Evolutionary conservation across 2,888 invertebrate species (phyloP), one percentile per base, ranked within the genome.

Genomic region (Phaonia tiefii): DNA sequence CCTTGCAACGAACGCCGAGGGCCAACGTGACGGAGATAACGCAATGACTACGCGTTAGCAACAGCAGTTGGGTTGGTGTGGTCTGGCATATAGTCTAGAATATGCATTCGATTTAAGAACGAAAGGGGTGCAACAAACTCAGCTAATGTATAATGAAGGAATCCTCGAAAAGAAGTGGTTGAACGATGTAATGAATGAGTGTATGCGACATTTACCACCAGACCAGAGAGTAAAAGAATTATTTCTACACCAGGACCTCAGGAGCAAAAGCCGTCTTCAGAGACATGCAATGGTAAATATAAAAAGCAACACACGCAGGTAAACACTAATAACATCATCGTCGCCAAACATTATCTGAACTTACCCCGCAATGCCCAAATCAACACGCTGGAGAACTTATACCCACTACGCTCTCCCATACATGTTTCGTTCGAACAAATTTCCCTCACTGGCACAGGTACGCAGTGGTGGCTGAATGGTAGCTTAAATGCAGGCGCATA

Each of bases 281-380:
- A 70, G 74, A 78, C 81, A 81, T 72, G 75, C 78, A 75, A 81
- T 77, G 75, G 81, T 67, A 67, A 81, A 72, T 67, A 74, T 71
- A 75, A 75, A 67, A 25, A 65, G n/a, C 58, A 70, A 75, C 71
- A 77, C 71, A 77, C 60, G 17, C 71, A 81, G 63, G 63, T 72
- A 75, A 63, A 42, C 10, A 75, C 49, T 15, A 54, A 7, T 17
- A 17, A 5, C 60, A 37, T 20, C 22, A 54, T 22, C 51, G 8
- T 31, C 44, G 22, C 44, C 8, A n/a, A 51, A 17, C 51, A 22
- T 8, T 5, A 22, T 11, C 22, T n/a, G n/a, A n/a, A n/a, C n/a
- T n/a, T n/a, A 22, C 51, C 25, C 2, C 25, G 10, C 60, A 42
- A 5, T 31, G 60, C 39, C 26, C 60, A 39, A 60, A 31, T 60